phyloP scores from a whole-genome alignment of 2,797 vertebrate species.

The Chelon labrosus region DNA sequence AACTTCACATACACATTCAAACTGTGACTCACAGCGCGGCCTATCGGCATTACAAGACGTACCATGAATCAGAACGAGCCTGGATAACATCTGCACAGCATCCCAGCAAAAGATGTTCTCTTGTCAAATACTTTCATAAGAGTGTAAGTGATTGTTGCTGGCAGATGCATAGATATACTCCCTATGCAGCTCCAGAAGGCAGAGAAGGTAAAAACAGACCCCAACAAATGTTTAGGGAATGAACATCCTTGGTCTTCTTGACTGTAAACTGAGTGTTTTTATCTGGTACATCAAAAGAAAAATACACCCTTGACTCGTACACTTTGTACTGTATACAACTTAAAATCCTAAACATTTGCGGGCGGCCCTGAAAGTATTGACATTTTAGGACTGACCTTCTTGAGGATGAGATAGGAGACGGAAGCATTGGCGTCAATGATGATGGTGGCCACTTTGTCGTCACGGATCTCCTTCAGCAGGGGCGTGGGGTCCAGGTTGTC shows the following conservation, averaged over 20 bases:
- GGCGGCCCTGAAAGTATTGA: constrained; percentile 20
- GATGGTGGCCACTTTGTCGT: constrained; percentile 95
- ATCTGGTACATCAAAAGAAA: constrained; percentile 17
- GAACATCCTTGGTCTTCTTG: constrained; percentile 6
- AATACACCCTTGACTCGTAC: constrained; percentile 13
- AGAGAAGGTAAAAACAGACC: constrained; percentile 51
- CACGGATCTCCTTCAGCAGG: constrained; percentile 94
- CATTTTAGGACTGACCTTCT: constrained; percentile 73
- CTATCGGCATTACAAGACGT: constrained; percentile 50
- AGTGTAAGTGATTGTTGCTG: constrained; percentile 61
- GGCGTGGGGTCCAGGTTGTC: constrained; percentile 93
- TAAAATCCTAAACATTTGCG: constrained; percentile 20
- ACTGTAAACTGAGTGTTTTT: constrained; percentile 32
- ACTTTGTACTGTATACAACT: constrained; percentile 15
- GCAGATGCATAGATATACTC: constrained; percentile 56
- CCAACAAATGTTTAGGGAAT: constrained; percentile 44
- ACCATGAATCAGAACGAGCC: constrained; percentile 66
- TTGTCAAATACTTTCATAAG: constrained; percentile 60
- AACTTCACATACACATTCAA: constrained; percentile 61
- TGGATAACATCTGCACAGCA: constrained; percentile 60
- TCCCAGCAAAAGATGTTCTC: constrained; percentile 58
- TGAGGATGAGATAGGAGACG: constrained; percentile 85
- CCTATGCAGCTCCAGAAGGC: constrained; percentile 40
- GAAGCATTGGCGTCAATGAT: constrained; percentile 94
- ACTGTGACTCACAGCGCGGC: constrained; percentile 65